Evolutionary conservation across 2,113 vertebrate species (phyloP), one percentile per base, ranked within the genome.

Genomic region (Pterophyllum scalare): DNA sequence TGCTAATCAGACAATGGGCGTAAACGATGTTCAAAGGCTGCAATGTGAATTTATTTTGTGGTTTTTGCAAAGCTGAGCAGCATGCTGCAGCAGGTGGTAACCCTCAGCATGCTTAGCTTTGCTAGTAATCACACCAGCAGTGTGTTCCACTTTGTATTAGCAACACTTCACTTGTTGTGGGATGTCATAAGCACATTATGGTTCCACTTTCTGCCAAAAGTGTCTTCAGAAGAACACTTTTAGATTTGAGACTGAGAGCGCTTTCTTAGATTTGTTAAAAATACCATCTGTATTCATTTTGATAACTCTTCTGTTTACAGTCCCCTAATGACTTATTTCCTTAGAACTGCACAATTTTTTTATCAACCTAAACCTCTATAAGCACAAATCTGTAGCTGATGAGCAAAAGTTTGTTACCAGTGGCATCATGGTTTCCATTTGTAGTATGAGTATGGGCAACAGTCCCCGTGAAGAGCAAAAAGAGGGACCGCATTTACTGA

Each of bases 1-100:
- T 75, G 38, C 67, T 86, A 89, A 91, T 93, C 82, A 92, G 78
- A 88, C 33, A 56, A 49, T 76, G 24, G 49, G 28, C 61, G 7
- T 26, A 31, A 31, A 49, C 11, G 62, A 76, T 28, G 54, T 40
- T 61, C 8, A 65, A 14, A 67, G 46, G 3, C 22, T 79, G 60
- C 22, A 14, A 33, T 59, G 22, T 40, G 61, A 52, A 72, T 78
- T 79, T 58, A 56, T 74, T 58, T 24, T 5, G 38, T 79, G 40
- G 15, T 40, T 75, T 84, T 83, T 81, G 78, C 49, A 65, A 11
- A 19, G 79, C 28, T 75, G 70, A 83, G 87, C 90, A 75, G 88
- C 90, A 87, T 87, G 88, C 75, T 65, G 65, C 74, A 49, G 65
- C 84, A 75, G 46, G 19, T 80, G 35, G 65, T 38, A 49, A 72